These are phyloP conservation scores for Chrysemys picta DNA, from an alignment of 2,113 vertebrate genomes.

Conservation along the genomic window DNA sequence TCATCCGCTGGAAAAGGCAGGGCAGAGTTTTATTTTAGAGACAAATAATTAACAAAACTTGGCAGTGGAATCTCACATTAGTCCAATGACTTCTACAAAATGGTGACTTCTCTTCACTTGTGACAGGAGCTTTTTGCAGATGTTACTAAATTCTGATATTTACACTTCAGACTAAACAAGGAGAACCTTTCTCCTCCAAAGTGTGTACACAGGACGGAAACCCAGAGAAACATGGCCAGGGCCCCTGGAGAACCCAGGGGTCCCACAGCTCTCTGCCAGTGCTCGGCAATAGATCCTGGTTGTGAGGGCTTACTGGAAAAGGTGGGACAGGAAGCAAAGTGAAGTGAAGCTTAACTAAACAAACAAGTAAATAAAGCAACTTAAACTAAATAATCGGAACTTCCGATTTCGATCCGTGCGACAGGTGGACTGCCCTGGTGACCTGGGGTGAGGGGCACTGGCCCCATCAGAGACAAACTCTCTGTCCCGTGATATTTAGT, in stretches of 20 bases:
- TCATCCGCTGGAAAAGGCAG: background rate
- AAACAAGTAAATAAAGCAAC: background rate
- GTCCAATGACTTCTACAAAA: background rate
- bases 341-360: conserved; percentile 12
- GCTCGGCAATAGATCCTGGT: background rate
- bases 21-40: background rate
- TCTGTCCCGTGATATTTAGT: background rate
- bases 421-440: background rate
- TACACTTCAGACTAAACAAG: background rate
- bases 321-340: background rate
- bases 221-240: background rate
- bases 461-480: background rate
- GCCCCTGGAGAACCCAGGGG: background rate
- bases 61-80: background rate
- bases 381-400: background rate
- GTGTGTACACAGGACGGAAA: background rate
- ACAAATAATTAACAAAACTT: background rate
- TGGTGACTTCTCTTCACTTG: background rate
- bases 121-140: background rate
- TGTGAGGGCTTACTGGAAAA: background rate
- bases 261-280: background rate
- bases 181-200: background rate
- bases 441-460: background rate
- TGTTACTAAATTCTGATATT: background rate
- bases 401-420: background rate